Evolutionary conservation across 2,113 vertebrate genomes (phyloP).

Genomic region (Odocoileus virginianus): DNA sequence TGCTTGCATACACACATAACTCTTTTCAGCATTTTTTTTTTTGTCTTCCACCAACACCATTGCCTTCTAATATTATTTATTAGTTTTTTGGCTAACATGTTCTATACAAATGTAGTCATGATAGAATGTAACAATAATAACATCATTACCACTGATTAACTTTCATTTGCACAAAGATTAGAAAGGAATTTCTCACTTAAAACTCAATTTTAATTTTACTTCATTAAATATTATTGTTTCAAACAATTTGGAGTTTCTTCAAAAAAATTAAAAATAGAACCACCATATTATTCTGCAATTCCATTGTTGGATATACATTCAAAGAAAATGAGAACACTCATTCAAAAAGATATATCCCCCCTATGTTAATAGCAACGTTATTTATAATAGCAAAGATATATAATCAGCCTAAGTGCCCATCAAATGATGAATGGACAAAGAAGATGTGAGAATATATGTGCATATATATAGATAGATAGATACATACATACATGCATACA

Average conservation of each 20-base stretch:
- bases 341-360: background rate
- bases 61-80: background rate
- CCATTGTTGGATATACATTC: background rate
- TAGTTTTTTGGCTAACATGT: background rate
- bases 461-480: background rate
- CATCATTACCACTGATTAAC: background rate
- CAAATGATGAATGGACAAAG: background rate
- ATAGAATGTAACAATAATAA: background rate
- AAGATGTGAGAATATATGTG: background rate
- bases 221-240: background rate
- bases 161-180: background rate
- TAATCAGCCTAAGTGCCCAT: background rate
- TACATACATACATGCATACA: too few species aligned
- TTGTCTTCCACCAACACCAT: background rate
- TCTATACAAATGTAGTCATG: background rate
- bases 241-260: background rate
- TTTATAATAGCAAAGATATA: background rate
- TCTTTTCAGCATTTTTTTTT: background rate
- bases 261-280: background rate
- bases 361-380: background rate
- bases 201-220: background rate
- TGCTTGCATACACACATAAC: background rate
- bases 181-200: background rate
- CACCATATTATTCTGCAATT: background rate
- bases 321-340: background rate